phyloP scores from a whole-genome alignment of 1,140 invertebrate species.

The Myzus persicae region DNA sequence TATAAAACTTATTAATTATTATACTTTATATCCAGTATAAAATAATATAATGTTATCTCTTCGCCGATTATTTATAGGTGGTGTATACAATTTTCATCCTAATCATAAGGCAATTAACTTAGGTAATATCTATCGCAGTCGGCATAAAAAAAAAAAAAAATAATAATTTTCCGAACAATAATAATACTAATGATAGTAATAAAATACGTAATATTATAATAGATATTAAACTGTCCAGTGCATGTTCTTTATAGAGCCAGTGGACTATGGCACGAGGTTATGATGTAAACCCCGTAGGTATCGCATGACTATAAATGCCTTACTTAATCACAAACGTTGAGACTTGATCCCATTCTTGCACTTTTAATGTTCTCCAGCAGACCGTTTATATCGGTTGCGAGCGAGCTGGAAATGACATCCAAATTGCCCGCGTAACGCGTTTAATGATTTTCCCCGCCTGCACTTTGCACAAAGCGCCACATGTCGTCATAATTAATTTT shows the following conservation, averaged over 20 bases:
- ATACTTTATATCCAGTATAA: too few relatives aligned
- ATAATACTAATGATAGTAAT: not conserved
- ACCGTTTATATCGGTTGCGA: not conserved
- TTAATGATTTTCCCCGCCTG: not conserved
- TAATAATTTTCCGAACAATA: not conserved
- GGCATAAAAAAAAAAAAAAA: not conserved
- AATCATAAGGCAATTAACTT: not conserved
- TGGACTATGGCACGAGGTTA: not conserved
- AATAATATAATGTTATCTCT: not conserved
- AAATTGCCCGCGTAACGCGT: not conserved
- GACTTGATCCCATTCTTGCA: not conserved
- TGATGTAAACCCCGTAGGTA: conserved; percentile 4
- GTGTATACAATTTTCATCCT: not conserved
- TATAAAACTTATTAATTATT: too few relatives aligned
- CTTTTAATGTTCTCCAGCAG: not conserved
- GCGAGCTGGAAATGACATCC: not conserved
- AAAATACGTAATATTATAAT: conserved; percentile 11
- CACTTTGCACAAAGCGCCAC: not conserved
- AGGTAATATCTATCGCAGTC: not conserved
- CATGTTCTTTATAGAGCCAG: not conserved
- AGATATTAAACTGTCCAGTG: not conserved
- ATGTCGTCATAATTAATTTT: not conserved
- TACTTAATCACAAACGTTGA: not conserved
- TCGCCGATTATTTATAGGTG: not conserved
- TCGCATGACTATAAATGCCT: conserved; percentile 1